Base-by-base conservation (phyloP, 2,888 invertebrate species). In the Meiosimyza decipiens region DNA sequence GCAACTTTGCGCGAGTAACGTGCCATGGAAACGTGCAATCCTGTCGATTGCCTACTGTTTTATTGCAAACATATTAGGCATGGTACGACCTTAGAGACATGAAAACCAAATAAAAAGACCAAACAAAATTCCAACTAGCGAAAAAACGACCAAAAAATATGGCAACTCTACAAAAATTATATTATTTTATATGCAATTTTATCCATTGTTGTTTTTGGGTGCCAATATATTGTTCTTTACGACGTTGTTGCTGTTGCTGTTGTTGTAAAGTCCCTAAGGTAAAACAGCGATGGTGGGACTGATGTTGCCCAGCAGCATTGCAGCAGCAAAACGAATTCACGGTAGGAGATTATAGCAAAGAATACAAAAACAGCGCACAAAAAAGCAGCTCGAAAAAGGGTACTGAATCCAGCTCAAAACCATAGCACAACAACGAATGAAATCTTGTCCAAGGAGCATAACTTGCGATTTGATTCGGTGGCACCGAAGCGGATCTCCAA, bases 291-390 rank as follows among this genome's bases (percentile, higher is more conserved):
- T 76, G 76, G 74, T 73, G 73, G 72, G 75, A 74, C 77, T 76
- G 76, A 72, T 76, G 76, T 76, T 74, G 76, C 74, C 76, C 76
- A 70, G 74, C 75, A 71, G 76, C 75, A 64, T 60, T 50, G 50
- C 18, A 49, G 50, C 68, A 60, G 50, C 51, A 50, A 49, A 82
- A 80, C 82, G 76, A 81, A 82, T 82, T 82, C 82, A 82, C 82
- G 81, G 82, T 81, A 82, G 81, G 79, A 82, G 81, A 82, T 82
- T 79, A 80, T 82, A 82, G 80, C 79, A 79, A 80, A 79, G 81
- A 80, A 80, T 81, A 79, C 79, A 80, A 82, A 79, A 80, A 80
- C 81, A 82, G 79, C 79, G 74, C 82, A 64, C 50, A 28, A 82
- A 77, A 80, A 40, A 40, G 9, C 6, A 40, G 40, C 40, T 9